Evolutionary conservation across 2,113 vertebrate genomes (phyloP).

Genomic region (Microtus oregoni): DNA sequence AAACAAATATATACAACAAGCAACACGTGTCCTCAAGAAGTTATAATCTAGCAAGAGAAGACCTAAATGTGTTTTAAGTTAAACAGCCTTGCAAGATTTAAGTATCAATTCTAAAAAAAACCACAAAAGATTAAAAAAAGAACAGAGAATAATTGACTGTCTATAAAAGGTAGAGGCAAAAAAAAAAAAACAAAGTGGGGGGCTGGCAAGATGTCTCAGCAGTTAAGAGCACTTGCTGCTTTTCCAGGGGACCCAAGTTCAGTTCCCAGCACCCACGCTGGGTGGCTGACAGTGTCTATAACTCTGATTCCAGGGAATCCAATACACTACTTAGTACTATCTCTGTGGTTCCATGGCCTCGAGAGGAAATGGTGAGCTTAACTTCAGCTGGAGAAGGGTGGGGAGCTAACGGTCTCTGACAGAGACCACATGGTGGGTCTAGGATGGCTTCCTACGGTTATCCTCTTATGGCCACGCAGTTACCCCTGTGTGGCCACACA

Average conservation of each 20-base stretch:
- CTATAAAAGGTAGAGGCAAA: background rate
- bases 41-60: constrained; percentile 17
- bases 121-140: background rate
- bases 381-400: background rate
- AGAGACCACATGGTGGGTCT: background rate
- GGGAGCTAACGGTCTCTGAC: background rate
- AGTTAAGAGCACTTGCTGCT: background rate
- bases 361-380: background rate
- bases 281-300: background rate
- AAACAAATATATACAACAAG: constrained; percentile 3
- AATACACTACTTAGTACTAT: background rate
- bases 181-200: background rate
- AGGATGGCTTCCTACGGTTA: background rate
- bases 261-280: background rate
- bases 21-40: background rate
- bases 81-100: background rate
- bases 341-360: background rate
- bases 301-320: background rate
- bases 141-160: background rate
- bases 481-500: background rate
- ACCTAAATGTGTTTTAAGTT: background rate
- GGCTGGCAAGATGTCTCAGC: background rate
- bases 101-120: constrained; percentile 1
- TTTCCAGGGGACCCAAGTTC: background rate
- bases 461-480: background rate